Base-by-base conservation (phyloP, 2,888 invertebrate species). In the Lycophotia porphyrea region DNA sequence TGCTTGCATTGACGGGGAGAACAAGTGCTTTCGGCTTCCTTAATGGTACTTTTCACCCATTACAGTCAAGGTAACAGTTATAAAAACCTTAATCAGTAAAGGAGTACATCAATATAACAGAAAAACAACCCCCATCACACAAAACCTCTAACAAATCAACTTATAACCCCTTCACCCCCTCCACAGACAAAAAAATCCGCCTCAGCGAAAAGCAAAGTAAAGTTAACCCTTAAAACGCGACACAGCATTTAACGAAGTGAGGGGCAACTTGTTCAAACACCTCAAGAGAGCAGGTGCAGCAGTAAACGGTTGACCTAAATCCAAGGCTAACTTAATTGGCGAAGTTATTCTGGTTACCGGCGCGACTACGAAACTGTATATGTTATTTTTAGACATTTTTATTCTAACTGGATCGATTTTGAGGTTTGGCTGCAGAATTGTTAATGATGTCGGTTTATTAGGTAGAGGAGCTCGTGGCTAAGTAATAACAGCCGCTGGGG, bases 251-350 rank as follows among this genome's bases (percentile, higher is more conserved):
- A 85, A 80, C 81, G 67, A 80, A 87, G 87, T 76, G 78, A 71
- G 70, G 61, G 67, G 44, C 72, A 71, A 76, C 68, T 78, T 69
- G 72, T 84, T 73, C 61, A 64, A 76, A 80, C 77, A 69, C 70
- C 66, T 73, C 74, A 27, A 63, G 78, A 66, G 80, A 61, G 58
- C 84, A 87, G 86, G 78, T 80, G 77, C 67, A 74, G 75, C 75
- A 42, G 60, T 85, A 81, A 82, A 79, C 86, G 84, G 69, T 76
- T 87, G 89, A 89, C 89, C 89, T 64, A 87, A 84, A 87, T 89
- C 63, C 71, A 34, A 27, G 68, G 2, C 71, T 80, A 84, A 88
- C 84, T 89, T 90, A 89, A 89, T 89, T 89, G 89, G 89, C 64
- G 76, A 74, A 81, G 84, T 83, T 88, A 85, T 85, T 86, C 81